Conservation (phyloP, 1,140 invertebrate genomes). For the Hesperophylax magnus region DNA sequence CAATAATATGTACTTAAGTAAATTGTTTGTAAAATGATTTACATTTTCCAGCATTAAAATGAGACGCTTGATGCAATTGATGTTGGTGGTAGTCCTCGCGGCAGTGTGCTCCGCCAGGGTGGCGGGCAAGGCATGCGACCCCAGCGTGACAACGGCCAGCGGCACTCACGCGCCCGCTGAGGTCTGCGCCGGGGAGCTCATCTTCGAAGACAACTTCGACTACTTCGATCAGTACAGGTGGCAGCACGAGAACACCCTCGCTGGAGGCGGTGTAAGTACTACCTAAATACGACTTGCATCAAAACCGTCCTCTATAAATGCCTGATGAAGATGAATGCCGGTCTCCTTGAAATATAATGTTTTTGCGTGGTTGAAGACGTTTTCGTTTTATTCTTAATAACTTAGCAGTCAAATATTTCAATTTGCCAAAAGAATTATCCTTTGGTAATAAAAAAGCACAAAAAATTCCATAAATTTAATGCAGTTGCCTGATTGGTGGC, state of each 20-base stretch:
- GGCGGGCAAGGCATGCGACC: conserved; percentile 15
- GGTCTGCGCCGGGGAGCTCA: conserved; percentile 71
- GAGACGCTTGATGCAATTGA: background rate
- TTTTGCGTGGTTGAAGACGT: too few relatives aligned
- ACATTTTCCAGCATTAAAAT: background rate
- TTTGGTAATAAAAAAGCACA: too few relatives aligned
- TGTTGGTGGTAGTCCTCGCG: background rate
- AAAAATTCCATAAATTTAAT: too few relatives aligned
- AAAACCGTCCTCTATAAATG: too few relatives aligned
- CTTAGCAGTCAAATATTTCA: too few relatives aligned
- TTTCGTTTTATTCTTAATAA: too few relatives aligned
- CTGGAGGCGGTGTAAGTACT: conserved; percentile 76
- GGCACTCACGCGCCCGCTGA: conserved; percentile 64
- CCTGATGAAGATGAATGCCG: too few relatives aligned
- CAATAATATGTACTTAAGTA: background rate
- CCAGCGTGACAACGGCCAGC: conserved; percentile 63
- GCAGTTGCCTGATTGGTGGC: too few relatives aligned
- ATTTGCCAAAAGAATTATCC: too few relatives aligned
- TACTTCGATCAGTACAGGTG: conserved; percentile 73
- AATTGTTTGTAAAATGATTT: background rate
- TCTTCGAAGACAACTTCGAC: conserved; percentile 79
- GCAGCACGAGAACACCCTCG: conserved; percentile 79
- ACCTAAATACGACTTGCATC: background rate
- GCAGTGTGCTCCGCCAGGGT: background rate
- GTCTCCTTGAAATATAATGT: too few relatives aligned